Conservation (phyloP, 2,797 vertebrate genomes). For the Clarias fuscus region DNA sequence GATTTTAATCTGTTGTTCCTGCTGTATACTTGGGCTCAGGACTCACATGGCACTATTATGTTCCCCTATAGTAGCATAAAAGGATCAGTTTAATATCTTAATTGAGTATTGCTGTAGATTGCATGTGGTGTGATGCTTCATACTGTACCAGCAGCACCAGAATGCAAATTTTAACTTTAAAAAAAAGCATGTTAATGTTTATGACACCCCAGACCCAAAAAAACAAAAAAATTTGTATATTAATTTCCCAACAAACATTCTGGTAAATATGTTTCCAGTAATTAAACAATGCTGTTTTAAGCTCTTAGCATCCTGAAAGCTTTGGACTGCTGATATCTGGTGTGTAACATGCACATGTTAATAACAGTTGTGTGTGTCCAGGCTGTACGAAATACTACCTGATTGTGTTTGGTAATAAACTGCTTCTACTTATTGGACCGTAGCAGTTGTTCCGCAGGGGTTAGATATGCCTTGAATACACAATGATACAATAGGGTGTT, state of each 20-base stretch:
- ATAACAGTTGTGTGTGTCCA: constrained; percentile 2
- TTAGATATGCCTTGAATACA: constrained; percentile 20
- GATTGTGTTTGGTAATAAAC: constrained; percentile 24
- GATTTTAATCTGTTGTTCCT: background rate
- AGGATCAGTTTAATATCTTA: constrained; percentile 1
- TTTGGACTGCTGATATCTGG: background rate
- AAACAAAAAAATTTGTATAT: no score
- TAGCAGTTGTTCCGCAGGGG: constrained; percentile 16
- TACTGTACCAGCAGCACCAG: background rate
- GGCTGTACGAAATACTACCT: background rate
- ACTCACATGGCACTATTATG: background rate
- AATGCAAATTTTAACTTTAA: background rate
- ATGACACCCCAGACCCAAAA: no score
- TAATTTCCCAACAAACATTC: no score
- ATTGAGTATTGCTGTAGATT: background rate
- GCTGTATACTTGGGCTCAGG: background rate
- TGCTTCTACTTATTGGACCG: background rate
- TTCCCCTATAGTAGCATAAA: no score
- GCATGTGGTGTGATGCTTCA: background rate
- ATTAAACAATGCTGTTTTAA: background rate
- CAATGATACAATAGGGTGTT: constrained; percentile 21
- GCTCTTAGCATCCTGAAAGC: background rate
- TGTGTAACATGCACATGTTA: background rate
- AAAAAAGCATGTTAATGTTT: background rate
- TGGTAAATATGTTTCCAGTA: background rate